phyloP scores from a whole-genome alignment of 2,113 vertebrate genomes.

The Cygnus buccinator region DNA sequence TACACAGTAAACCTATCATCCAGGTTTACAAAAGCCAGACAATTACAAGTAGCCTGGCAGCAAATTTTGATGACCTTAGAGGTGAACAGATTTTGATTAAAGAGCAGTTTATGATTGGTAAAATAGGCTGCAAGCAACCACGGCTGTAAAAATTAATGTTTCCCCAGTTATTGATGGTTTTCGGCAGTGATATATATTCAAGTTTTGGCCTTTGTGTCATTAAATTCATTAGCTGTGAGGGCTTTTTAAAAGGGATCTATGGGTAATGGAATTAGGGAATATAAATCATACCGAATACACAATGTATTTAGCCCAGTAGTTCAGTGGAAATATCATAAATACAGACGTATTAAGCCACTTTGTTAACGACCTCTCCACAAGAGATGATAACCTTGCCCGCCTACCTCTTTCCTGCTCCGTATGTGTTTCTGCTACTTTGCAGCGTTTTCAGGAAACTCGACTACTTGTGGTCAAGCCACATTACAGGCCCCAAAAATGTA shows the following conservation, averaged over 20 bases:
- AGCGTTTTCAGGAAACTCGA: constrained; percentile 35
- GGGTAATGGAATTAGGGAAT: constrained; percentile 33
- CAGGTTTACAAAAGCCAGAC: constrained; percentile 29
- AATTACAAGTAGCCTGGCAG: constrained; percentile 23
- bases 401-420: neutral
- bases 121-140: constrained; percentile 27
- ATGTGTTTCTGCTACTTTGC: constrained; percentile 27
- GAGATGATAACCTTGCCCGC: neutral
- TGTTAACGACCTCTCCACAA: constrained; percentile 32
- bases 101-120: constrained; percentile 49
- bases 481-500: neutral
- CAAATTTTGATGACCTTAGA: constrained; percentile 48
- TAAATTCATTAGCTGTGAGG: constrained; percentile 55
- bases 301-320: neutral
- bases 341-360: neutral
- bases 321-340: neutral
- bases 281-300: constrained; percentile 47
- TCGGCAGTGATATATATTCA: neutral
- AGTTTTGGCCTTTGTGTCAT: constrained; percentile 47
- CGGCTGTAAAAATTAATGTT: constrained; percentile 47
- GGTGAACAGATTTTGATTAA: constrained; percentile 62
- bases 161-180: constrained; percentile 40
- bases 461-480: constrained; percentile 20
- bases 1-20: neutral
- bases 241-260: constrained; percentile 28